Percentiles rank a stretch among this genome's conserved stretches.
phyloP scores from a whole-genome alignment of 2,113 vertebrate genomes.

The Carollia perspicillata region DNA sequence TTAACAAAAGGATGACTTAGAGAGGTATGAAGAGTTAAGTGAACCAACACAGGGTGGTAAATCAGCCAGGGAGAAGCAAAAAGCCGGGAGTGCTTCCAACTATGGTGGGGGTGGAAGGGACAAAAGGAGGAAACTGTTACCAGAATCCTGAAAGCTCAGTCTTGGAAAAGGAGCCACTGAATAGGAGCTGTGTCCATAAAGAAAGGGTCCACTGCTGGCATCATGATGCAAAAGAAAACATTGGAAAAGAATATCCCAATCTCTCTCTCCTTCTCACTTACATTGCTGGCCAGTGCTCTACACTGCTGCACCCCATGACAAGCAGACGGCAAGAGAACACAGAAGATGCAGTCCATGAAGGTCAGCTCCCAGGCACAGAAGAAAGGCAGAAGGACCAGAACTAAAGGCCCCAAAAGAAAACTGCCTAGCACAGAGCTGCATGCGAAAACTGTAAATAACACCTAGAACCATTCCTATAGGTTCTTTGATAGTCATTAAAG shows the following conservation, averaged over 20 bases:
- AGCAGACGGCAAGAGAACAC: not conserved
- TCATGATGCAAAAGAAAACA: not conserved
- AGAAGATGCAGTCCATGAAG: not conserved
- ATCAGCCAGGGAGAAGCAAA: not conserved
- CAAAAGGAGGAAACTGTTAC: not conserved
- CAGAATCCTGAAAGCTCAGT: not conserved
- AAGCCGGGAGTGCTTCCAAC: not conserved
- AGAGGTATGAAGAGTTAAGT: not conserved
- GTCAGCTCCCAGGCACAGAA: not conserved
- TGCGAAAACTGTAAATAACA: not conserved
- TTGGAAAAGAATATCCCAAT: not conserved
- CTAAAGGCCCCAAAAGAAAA: not conserved
- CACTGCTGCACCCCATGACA: not conserved
- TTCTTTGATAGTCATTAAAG: not conserved
- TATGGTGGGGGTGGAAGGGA: not conserved
- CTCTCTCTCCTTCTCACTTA: not conserved
- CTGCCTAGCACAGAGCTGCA: not conserved
- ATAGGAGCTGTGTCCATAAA: not conserved
- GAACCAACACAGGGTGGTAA: not conserved
- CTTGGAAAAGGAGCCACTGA: not conserved
- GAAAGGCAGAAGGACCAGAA: not conserved
- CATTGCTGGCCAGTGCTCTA: not conserved
- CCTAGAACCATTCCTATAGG: not conserved
- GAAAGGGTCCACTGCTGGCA: not conserved
- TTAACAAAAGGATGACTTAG: not conserved